A percentile compares a stretch with the other conserved stretches of the same genome.
Conservation (phyloP, 2,888 invertebrate genomes). For the Agrochola macilenta region DNA sequence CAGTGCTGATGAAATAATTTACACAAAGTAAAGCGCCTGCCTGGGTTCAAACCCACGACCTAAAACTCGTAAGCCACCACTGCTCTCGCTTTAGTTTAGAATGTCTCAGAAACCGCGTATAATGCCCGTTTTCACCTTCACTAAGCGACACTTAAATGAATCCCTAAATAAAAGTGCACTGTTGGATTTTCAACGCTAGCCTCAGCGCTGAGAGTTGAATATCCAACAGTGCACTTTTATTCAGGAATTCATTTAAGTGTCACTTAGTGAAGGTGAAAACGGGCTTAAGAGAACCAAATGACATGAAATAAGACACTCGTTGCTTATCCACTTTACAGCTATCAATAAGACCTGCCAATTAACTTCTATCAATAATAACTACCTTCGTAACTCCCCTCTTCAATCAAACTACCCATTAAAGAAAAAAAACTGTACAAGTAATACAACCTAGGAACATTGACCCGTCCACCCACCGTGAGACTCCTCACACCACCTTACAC, state of each 20-base stretch:
- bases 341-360: conserved; percentile 28
- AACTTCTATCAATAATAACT: conserved; percentile 26
- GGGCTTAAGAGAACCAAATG: not conserved
- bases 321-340: not conserved
- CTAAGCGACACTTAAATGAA: too few relatives aligned
- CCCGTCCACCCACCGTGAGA: conserved; percentile 57
- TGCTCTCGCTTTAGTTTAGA: not conserved
- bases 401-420: conserved; percentile 34
- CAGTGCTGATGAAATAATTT: too few relatives aligned
- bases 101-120: not conserved
- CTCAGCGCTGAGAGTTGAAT: too few relatives aligned
- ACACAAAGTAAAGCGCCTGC: too few relatives aligned
- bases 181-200: too few relatives aligned
- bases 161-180: too few relatives aligned
- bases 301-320: not conserved
- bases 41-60: too few relatives aligned
- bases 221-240: too few relatives aligned
- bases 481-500: conserved; percentile 30
- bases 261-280: too few relatives aligned
- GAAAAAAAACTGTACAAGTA: conserved; percentile 41
- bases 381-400: conserved; percentile 19
- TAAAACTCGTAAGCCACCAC: too few relatives aligned
- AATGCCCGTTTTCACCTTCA: too few relatives aligned
- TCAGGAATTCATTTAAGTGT: too few relatives aligned
- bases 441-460: conserved; percentile 55